Base-by-base conservation (phyloP, 2,113 vertebrate genomes). In the Scophthalmus maximus region DNA sequence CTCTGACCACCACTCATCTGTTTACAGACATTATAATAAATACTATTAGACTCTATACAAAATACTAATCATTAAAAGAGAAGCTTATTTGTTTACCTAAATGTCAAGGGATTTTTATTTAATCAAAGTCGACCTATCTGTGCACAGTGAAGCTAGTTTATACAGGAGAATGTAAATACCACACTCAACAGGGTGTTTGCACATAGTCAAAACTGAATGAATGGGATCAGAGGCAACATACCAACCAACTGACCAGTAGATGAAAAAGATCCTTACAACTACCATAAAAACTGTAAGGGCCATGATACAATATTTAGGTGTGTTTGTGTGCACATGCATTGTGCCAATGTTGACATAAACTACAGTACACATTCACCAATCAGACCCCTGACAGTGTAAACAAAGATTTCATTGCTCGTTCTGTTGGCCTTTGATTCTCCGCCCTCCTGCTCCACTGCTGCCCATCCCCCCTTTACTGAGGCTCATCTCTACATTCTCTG, bases 381-480 rank as follows among this genome's bases (percentile, higher is more conserved):
- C 17, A 10, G 69, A 55, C 68, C 36, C 66, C 52, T 57, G 78
- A 67, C 29, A 34, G 47, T 60, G 60, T 84, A 85, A 88, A 91
- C 75, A 87, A 81, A 85, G 75, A 67, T 62, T 66, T 74, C 79
- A 77, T 70, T 77, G 83, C 75, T 91, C 88, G 81, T 89, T 81
- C 72, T 86, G 78, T 44, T 88, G 82, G 88, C 65, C 75, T 78
- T 40, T 77, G 77, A 83, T 76, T 83, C 78, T 61, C 72, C 40
- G 15, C 66, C 79, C 82, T 71, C 50, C 69, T 66, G 50, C 72
- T 67, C 34, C 58, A 32, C 69, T 32, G 56, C 61, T 44, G 66
- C 82, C 85, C 87, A 79, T 71, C 86, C 77, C 68, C 85, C 85
- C 78, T 61, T 53, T 30, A 73, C 46, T 57, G 66, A 82, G 68